Evolutionary conservation across 2,113 vertebrate genomes (phyloP).

Genomic region (Polypterus bichir): DNA sequence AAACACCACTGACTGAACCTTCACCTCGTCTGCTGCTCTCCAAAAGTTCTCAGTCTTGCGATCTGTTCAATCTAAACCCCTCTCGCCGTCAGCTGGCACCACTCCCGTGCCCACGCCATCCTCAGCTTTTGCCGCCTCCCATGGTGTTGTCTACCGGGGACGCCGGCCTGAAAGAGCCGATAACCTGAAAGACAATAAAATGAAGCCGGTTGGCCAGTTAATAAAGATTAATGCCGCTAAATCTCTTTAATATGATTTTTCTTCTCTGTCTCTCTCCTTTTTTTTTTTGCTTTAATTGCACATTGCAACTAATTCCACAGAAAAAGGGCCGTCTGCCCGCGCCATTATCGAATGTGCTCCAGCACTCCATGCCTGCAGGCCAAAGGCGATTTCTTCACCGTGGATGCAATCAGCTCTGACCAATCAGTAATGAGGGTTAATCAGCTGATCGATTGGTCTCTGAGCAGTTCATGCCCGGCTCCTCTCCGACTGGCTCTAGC

Average conservation of each 20-base stretch:
- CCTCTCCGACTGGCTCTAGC: conserved; percentile 55
- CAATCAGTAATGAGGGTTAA: conserved; percentile 81
- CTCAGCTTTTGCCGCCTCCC: too few relatives aligned
- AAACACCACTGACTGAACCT: too few relatives aligned
- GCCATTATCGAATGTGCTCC: conserved; percentile 46
- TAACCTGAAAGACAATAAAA: conserved; percentile 14
- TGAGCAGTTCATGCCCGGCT: conserved; percentile 42
- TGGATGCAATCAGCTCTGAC: conserved; percentile 69
- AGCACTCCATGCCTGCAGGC: conserved; percentile 43
- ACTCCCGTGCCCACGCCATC: too few relatives aligned
- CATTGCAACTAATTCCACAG: conserved; percentile 23
- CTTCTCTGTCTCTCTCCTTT: background rate
- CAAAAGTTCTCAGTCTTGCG: too few relatives aligned
- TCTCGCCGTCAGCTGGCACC: too few relatives aligned
- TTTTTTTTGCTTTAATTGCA: conserved; percentile 13
- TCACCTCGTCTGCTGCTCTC: too few relatives aligned
- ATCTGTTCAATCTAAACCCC: too few relatives aligned
- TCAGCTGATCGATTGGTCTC: conserved; percentile 70
- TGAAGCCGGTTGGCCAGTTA: conserved; percentile 9
- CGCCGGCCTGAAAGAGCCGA: too few relatives aligned
- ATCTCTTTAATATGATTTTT: conserved; percentile 14
- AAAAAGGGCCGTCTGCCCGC: conserved; percentile 21
- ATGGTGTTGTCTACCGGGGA: too few relatives aligned
- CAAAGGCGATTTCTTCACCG: conserved; percentile 61
- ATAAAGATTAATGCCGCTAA: conserved; percentile 23